Evolutionary conservation across 2,797 vertebrate species (phyloP).

Genomic region (Catharus ustulatus): DNA sequence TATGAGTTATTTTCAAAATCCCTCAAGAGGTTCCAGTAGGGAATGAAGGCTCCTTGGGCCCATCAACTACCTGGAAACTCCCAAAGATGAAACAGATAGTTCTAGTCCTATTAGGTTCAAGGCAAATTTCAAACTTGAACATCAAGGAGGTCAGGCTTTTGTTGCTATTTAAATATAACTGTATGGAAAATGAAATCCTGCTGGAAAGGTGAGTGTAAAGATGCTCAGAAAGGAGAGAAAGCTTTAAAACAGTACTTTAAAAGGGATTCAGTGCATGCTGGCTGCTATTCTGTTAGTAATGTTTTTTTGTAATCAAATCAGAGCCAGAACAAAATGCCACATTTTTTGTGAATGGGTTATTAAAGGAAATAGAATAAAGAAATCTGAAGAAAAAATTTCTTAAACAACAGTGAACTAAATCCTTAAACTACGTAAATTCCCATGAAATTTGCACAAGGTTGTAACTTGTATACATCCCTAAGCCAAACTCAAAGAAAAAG

Average conservation of each 20-base stretch:
- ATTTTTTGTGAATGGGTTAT: background rate
- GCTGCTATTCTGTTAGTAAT: background rate
- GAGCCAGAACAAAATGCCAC: slow-evolving; percentile 16
- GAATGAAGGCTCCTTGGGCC: slow-evolving; percentile 23
- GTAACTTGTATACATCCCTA: background rate
- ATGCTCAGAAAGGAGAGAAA: background rate
- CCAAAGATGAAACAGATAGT: slow-evolving; percentile 2
- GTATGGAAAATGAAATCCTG: slow-evolving; percentile 8
- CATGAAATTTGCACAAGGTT: background rate
- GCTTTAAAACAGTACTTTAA: slow-evolving; percentile 7
- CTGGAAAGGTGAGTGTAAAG: background rate
- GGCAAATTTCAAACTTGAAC: slow-evolving; percentile 38
- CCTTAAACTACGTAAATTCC: background rate
- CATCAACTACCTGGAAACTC: slow-evolving; percentile 36
- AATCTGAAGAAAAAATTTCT: background rate
- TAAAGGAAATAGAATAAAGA: slow-evolving; percentile 17
- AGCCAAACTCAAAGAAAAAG: background rate
- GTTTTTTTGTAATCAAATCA: slow-evolving; percentile 12
- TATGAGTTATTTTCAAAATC: slow-evolving; percentile 40
- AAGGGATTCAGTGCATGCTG: background rate
- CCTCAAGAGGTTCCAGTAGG: slow-evolving; percentile 22
- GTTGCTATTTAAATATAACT: slow-evolving; percentile 28
- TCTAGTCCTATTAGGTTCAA: slow-evolving; percentile 12
- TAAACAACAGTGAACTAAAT: background rate
- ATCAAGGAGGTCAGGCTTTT: slow-evolving; percentile 13